Base-by-base conservation (phyloP, 2,797 vertebrate genomes). In the Mus minutoides region DNA sequence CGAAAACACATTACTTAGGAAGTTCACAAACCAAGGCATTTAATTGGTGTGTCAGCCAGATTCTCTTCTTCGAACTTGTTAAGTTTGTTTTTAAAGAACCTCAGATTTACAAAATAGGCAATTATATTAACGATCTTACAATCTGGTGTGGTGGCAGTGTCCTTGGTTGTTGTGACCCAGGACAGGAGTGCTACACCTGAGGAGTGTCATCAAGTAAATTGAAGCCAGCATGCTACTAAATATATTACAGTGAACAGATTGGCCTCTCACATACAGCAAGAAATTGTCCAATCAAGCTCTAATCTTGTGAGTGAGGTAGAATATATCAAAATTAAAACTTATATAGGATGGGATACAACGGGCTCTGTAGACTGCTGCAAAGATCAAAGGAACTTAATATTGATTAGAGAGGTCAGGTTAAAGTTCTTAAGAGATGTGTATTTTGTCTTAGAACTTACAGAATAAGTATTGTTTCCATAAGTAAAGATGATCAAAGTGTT, bases 381-480 rank as follows among this genome's bases (percentile, higher is more conserved):
- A 95, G 24, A 67, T 49, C 40, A 88, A 13, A 91, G 82, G 69
- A 78, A 49, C 8, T 84, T 76, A 8, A 21, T 12, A 77, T 85
- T 88, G 85, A 73, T 40, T 88, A 52, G 29, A 19, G 71, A 88
- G 67, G 62, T 93, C 22, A 64, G 12, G 43, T 93, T 88, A 77
- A 88, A 92, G 21, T 75, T 52, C 52, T 76, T 73, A n/a, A 22
- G 49, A 93, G 64, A 84, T 14, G 92, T 79, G 13, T 60, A 0
- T 88, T 93, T 93, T 96, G 46, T 90, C 11, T n/a, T 46, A 60
- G 52, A 43, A 95, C 84, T 95, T 92, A 69, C 4, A 94, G 56
- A n/a, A 26, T 78, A 62, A n/a, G 31, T 78, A 62, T 89, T 10
- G 40, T 94, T 96, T 92, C 49, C 58, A 0, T 29, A 76, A 58